Evolutionary conservation across 2,888 invertebrate species (phyloP).

Genomic region (Melipona beecheii): DNA sequence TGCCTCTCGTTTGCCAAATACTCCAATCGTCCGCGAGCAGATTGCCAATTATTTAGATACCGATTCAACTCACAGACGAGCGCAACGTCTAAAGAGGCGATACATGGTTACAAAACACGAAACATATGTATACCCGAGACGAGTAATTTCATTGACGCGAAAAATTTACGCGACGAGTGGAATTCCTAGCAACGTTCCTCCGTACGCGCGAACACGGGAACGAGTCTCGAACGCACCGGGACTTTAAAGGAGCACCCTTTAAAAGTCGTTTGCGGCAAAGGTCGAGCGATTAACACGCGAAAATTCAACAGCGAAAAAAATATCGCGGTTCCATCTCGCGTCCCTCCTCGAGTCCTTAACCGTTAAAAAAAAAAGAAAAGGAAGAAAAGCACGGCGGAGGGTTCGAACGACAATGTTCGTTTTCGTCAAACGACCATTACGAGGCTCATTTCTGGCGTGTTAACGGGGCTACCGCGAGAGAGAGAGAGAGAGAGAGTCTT

Average conservation of each 20-base stretch:
- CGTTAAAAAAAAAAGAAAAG: not conserved
- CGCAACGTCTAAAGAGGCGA: not conserved
- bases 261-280: conserved; percentile 59
- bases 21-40: not conserved
- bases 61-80: too few relatives aligned
- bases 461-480: conserved; percentile 55
- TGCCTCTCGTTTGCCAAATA: conserved; percentile 30
- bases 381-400: not conserved
- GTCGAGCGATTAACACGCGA: conserved; percentile 34
- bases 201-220: too few relatives aligned
- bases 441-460: conserved; percentile 17
- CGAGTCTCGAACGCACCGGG: too few relatives aligned
- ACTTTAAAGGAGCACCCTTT: conserved; percentile 56
- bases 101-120: not conserved
- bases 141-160: not conserved
- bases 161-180: not conserved
- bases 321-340: not conserved
- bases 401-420: not conserved
- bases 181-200: not conserved
- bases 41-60: not conserved
- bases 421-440: conserved; percentile 24
- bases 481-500: conserved; percentile 73
- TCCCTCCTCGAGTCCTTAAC: not conserved
- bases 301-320: conserved; percentile 12
- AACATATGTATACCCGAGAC: too few relatives aligned